These are phyloP conservation scores for Tuberolachnus salignus DNA, from an alignment of 2,888 invertebrate species.

Conservation along the genomic window DNA sequence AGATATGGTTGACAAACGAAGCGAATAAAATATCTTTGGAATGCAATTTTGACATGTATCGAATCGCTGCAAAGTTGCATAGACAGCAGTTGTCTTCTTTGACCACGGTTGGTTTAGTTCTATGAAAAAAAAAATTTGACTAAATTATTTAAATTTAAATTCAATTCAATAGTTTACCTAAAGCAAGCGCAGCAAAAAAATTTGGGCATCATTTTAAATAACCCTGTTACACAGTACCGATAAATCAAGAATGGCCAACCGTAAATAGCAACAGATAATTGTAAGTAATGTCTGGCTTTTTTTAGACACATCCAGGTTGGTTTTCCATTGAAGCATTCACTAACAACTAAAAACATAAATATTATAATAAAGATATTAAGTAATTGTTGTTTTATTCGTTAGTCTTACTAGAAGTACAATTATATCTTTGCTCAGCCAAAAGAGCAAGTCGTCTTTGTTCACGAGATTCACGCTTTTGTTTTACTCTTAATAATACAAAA, in stretches of 20 bases:
- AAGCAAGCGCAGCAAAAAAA: conserved; percentile 77
- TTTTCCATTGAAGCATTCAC: conserved; percentile 69
- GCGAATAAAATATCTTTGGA: conserved; percentile 84
- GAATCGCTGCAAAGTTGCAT: conserved; percentile 84
- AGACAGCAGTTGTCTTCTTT: conserved; percentile 89
- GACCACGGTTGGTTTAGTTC: conserved; percentile 68
- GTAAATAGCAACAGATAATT: conserved; percentile 82
- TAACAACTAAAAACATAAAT: conserved; percentile 64
- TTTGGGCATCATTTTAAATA: conserved; percentile 73
- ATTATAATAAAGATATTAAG: conserved; percentile 19
- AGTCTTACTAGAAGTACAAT: conserved; percentile 70
- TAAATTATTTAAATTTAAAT: not conserved
- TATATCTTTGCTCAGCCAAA: conserved; percentile 71
- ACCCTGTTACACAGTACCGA: conserved; percentile 75
- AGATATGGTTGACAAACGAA: conserved; percentile 83
- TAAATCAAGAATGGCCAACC: conserved; percentile 88
- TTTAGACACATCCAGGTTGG: conserved; percentile 83
- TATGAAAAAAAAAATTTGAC: conserved; percentile 59
- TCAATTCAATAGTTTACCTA: conserved; percentile 64
- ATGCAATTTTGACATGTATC: conserved; percentile 75
- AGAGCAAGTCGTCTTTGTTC: conserved; percentile 73
- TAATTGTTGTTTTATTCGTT: conserved; percentile 54
- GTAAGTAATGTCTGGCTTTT: conserved; percentile 77
- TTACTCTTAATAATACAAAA: conserved; percentile 78
- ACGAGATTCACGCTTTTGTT: conserved; percentile 75